A percentile compares a stretch with the other conserved stretches of the same genome.
phyloP scores from a whole-genome alignment of 2,113 vertebrate genomes.

The Podarcis cretensis region DNA sequence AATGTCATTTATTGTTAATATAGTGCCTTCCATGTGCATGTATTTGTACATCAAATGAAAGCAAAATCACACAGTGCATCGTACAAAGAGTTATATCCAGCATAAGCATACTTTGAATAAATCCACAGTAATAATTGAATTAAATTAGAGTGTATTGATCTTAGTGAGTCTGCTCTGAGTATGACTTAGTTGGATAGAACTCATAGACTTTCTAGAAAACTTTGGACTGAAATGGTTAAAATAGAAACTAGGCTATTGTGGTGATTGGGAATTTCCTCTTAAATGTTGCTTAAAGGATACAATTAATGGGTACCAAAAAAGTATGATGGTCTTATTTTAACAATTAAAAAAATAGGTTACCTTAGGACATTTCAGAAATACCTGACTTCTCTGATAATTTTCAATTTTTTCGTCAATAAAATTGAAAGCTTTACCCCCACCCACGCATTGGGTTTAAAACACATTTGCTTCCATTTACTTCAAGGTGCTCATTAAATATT shows the following conservation, averaged over 20 bases:
- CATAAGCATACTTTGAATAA: no score
- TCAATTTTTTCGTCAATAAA: not conserved
- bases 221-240: not conserved
- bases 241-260: not conserved
- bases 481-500: conserved; percentile 4
- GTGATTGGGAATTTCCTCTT: not conserved
- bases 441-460: not conserved
- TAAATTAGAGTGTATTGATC: no score
- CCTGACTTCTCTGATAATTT: not conserved
- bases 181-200: no score
- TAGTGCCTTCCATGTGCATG: not conserved
- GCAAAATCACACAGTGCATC: not conserved
- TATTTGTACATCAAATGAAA: not conserved
- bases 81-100: no score
- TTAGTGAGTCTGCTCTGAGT: no score
- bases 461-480: no score
- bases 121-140: no score
- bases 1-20: not conserved
- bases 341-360: not conserved
- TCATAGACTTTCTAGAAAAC: not conserved
- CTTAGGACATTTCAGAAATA: conserved; percentile 9
- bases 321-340: not conserved
- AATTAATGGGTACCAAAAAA: not conserved
- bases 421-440: not conserved
- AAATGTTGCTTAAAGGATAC: not conserved